phyloP scores from a whole-genome alignment of 2,797 vertebrate species.

The Steatocranus sp. region DNA sequence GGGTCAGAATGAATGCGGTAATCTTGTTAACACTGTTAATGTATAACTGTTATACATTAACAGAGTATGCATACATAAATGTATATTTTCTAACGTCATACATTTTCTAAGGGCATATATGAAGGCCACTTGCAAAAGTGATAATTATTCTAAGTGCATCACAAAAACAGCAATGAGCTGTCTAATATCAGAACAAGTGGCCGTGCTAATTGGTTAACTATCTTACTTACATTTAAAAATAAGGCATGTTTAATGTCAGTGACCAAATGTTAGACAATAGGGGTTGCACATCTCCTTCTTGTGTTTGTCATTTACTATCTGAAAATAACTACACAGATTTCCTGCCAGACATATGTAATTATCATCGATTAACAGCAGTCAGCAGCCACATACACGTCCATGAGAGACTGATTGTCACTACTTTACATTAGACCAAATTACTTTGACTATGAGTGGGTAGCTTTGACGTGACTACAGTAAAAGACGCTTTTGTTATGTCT shows the following conservation, averaged over 20 bases:
- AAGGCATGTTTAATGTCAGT: not conserved
- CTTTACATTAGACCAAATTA: not conserved
- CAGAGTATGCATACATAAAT: not conserved
- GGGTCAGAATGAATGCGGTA: not conserved
- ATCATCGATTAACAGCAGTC: not conserved
- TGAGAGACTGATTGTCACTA: not conserved
- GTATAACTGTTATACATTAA: not conserved
- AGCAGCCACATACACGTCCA: not conserved
- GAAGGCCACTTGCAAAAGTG: not conserved
- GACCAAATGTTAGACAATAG: not conserved
- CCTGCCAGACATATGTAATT: not conserved
- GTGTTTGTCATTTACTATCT: not conserved
- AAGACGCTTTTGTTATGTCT: not conserved
- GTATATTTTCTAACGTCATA: not conserved
- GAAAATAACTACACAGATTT: not conserved
- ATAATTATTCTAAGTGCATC: not conserved
- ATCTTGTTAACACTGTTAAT: not conserved
- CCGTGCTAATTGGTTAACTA: not conserved
- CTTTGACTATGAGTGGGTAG: not conserved
- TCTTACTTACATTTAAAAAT: not conserved
- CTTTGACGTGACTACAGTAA: not conserved
- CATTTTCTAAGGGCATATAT: not conserved
- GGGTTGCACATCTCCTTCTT: not conserved
- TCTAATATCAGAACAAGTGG: not conserved
- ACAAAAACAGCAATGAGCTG: not conserved